Conservation (phyloP, 2,797 vertebrate genomes). For the Arremon aurantiirostris region DNA sequence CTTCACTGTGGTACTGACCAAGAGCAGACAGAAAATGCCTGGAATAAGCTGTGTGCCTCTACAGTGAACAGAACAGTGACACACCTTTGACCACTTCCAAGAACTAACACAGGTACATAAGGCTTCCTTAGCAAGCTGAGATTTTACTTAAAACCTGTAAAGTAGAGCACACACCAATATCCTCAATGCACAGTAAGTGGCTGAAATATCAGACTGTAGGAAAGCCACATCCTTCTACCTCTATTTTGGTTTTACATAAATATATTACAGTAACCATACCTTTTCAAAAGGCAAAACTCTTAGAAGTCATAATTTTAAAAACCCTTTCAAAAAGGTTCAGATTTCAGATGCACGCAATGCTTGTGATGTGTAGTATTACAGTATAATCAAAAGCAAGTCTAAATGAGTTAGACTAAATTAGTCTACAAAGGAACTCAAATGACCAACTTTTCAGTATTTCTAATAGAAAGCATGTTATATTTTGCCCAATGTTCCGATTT, state of each 20-base stretch:
- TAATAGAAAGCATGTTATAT: background rate
- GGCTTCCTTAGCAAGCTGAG: background rate
- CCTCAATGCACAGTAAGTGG: no score
- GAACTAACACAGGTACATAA: fast-evolving
- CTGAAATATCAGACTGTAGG: background rate
- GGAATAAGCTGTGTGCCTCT: background rate
- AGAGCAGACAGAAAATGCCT: background rate
- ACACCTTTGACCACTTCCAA: background rate
- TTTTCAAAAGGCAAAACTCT: background rate
- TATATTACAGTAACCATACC: fast-evolving
- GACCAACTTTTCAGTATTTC: background rate
- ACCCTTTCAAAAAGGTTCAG: background rate
- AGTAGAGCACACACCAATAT: fast-evolving
- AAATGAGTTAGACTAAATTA: background rate
- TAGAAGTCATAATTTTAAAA: background rate
- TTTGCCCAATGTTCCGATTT: fast-evolving
- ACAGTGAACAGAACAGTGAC: background rate
- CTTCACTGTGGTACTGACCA: background rate
- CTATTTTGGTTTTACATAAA: background rate
- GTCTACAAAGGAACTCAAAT: background rate
- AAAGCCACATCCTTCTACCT: background rate
- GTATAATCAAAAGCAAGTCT: background rate
- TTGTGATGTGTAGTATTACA: background rate
- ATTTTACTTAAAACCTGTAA: background rate
- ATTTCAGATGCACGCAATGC: background rate